Evolutionary conservation across 2,888 invertebrate genomes (phyloP), one percentile per base, ranked within the genome.

Genomic region (Romanomermis culicivorax): DNA sequence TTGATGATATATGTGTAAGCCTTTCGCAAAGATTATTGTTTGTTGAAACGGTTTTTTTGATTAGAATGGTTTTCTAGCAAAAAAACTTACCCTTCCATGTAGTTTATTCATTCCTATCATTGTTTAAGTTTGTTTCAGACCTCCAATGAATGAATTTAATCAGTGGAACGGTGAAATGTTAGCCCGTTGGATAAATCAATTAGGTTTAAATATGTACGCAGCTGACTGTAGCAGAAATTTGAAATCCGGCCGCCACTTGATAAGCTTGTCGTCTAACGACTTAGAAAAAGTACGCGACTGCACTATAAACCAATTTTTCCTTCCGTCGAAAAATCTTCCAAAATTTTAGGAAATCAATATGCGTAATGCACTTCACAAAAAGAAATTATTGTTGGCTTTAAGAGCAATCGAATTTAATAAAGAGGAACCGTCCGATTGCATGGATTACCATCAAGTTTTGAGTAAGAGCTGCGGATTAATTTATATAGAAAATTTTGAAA

Each of bases 171-270:
- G 61, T 1, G 66, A 62, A 26, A 61, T 60, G 43, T 64, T 73
- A 20, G 65, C 67, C 48, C 62, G 64, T 2, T 71, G 70, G 70
- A 57, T 71, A 59, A 68, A 69, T 58, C 67, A 66, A 48, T 64
- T 70, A 47, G 71, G 71, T 14, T 64, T 71, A 29, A 67, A 66
- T 59, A 68, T 78, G 65, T 91, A 89, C 69, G 78, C 80, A 45
- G 74, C 78, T 0, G 83, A 85, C 58, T 81, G 82, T 20, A 80
- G 81, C 62, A 76, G 81, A 54, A 89, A 88, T 86, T 78, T 88
- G 1, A 81, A 80, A 60, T 79, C 78, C 36, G 81, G 86, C 4
- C 76, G 81, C 0, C 82, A 85, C 59, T 72, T 97, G 42, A 78
- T 75, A 50, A 79, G 81, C 61, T 81, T 85, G 3, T 78, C 83